Conservation (phyloP, 2,888 invertebrate species). For the Tenthredo mesomela region DNA sequence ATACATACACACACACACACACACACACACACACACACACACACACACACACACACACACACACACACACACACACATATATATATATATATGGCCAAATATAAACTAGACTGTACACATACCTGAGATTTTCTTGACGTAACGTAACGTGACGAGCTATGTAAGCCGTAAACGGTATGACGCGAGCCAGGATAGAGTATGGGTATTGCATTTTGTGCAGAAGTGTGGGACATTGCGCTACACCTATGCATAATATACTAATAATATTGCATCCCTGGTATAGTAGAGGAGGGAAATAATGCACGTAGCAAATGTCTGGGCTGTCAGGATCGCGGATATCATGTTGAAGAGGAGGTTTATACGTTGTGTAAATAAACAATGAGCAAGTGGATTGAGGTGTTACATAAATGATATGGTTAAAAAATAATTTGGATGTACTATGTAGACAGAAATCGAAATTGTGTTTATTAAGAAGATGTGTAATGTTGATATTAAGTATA, state of each 20-base stretch:
- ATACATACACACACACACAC: too few species aligned
- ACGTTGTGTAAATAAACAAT: neutral
- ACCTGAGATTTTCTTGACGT: neutral
- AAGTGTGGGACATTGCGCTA: neutral
- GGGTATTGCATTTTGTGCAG: neutral
- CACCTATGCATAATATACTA: neutral
- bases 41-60: too few species aligned
- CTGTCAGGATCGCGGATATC: conserved; percentile 27
- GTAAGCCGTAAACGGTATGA: conserved; percentile 15
- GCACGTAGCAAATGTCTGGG: conserved; percentile 2
- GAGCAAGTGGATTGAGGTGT: neutral
- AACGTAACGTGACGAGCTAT: conserved; percentile 10
- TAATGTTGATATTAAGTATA: neutral
- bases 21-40: too few species aligned
- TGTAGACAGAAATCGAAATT: neutral
- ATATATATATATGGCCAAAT: neutral
- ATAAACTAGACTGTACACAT: neutral
- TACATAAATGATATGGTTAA: neutral
- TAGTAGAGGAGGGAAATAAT: conserved; percentile 29
- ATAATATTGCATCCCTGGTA: conserved; percentile 31
- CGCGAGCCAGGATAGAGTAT: neutral
- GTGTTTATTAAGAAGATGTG: neutral
- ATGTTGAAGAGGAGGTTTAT: neutral
- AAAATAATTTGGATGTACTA: neutral
- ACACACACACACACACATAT: too few species aligned